These are phyloP conservation scores for Dysmachus trigonus DNA, from an alignment of 2,888 invertebrate species.

Conservation along the genomic window DNA sequence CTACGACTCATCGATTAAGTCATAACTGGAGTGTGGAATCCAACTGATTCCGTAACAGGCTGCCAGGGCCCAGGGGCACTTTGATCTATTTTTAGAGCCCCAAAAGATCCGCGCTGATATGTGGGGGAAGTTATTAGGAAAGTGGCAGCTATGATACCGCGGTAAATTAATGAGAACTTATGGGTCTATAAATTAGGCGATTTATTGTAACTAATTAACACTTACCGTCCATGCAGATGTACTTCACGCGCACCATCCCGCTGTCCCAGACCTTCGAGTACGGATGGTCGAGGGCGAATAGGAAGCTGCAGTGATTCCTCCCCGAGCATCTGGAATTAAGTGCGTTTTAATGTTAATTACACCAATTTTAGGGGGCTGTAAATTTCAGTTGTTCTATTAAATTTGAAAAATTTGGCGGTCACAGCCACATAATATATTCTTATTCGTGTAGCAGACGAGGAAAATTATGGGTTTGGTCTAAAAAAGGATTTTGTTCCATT, in stretches of 20 bases:
- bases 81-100: background rate
- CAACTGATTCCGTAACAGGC: background rate
- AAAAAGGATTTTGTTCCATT: background rate
- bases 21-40: background rate
- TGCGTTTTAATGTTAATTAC: background rate
- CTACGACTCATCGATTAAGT: conserved; percentile 4
- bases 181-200: background rate
- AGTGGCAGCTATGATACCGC: background rate
- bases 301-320: conserved; percentile 78
- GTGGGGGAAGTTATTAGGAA: background rate
- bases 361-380: background rate
- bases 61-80: background rate
- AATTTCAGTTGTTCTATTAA: background rate
- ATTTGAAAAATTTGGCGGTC: background rate
- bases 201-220: conserved; percentile 44
- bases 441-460: background rate
- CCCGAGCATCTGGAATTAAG: conserved; percentile 74
- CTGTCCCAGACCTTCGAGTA: conserved; percentile 71
- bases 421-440: background rate
- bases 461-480: background rate
- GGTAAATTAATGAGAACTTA: background rate
- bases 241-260: conserved; percentile 75
- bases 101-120: background rate
- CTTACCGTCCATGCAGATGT: conserved; percentile 80
- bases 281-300: conserved; percentile 72